These are phyloP conservation scores for Hetaerina americana DNA, from an alignment of 1,140 invertebrate species.

Conservation along the genomic window DNA sequence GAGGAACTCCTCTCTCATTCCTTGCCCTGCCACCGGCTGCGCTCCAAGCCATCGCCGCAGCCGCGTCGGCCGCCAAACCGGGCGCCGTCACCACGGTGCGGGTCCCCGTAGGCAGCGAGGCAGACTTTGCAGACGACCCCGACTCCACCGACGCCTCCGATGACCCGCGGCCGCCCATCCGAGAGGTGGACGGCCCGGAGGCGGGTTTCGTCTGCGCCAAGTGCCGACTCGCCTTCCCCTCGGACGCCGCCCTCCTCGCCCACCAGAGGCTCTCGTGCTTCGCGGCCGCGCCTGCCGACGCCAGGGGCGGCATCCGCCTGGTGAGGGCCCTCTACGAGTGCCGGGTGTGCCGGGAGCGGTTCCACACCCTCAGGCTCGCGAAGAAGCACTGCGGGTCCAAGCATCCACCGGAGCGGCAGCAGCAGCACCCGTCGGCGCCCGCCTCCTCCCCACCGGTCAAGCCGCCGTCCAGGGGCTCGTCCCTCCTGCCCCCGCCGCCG, in stretches of 20 bases:
- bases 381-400: slow-evolving; percentile 51
- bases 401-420: slow-evolving; percentile 24
- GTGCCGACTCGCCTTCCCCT: slow-evolving; percentile 67
- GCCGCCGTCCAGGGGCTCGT: slow-evolving; percentile 36
- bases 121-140: not conserved
- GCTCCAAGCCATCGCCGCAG: slow-evolving; percentile 32
- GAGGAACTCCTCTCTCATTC: not conserved
- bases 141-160: slow-evolving; percentile 17
- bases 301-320: slow-evolving; percentile 44
- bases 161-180: slow-evolving; percentile 26
- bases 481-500: slow-evolving; percentile 19
- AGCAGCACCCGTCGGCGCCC: slow-evolving; percentile 14
- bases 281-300: slow-evolving; percentile 38
- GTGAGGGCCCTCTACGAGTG: slow-evolving; percentile 58
- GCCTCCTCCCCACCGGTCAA: slow-evolving; percentile 17
- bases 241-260: slow-evolving; percentile 51
- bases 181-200: slow-evolving; percentile 52
- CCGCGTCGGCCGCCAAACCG: slow-evolving; percentile 26
- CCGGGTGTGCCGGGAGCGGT: slow-evolving; percentile 45
- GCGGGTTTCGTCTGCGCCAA: slow-evolving; percentile 75
- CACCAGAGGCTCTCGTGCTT: slow-evolving; percentile 57
- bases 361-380: slow-evolving; percentile 43
- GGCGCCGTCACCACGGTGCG: slow-evolving; percentile 27
- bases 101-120: slow-evolving; percentile 35
- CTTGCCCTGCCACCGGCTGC: slow-evolving; percentile 28